These are phyloP conservation scores for Elanoides forficatus DNA, from an alignment of 2,113 vertebrate genomes.

Conservation along the genomic window DNA sequence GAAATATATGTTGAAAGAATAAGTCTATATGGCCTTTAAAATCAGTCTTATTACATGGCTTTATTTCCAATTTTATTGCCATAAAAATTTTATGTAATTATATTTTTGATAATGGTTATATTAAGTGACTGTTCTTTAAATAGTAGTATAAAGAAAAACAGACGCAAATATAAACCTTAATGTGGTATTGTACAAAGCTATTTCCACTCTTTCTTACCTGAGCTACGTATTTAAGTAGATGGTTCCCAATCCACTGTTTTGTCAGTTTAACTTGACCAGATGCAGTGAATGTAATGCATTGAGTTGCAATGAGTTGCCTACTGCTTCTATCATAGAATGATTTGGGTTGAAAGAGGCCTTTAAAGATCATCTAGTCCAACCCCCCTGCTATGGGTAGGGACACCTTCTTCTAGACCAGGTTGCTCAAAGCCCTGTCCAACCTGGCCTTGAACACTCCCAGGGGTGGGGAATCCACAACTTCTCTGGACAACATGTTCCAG, in stretches of 20 bases:
- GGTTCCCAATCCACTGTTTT: background rate
- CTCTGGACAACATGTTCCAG: background rate
- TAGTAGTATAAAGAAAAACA: background rate
- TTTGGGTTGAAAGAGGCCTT: background rate
- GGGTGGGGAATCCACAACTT: background rate
- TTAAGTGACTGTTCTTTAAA: background rate
- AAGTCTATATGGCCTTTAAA: background rate
- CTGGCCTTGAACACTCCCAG: background rate
- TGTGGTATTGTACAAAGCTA: background rate
- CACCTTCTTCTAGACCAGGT: background rate
- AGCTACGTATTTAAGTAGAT: background rate
- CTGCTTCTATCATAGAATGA: background rate
- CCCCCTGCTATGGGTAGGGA: fast-evolving
- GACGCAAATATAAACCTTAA: background rate
- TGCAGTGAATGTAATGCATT: background rate
- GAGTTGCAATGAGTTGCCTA: background rate
- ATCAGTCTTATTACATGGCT: background rate
- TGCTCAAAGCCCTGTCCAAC: background rate
- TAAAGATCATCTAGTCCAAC: background rate
- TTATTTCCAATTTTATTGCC: background rate
- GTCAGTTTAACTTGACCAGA: background rate
- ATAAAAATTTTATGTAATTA: background rate
- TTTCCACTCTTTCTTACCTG: background rate
- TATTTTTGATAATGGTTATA: background rate
- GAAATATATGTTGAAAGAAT: background rate